Conservation (phyloP, 2,797 vertebrate genomes). For the Falco naumanni region DNA sequence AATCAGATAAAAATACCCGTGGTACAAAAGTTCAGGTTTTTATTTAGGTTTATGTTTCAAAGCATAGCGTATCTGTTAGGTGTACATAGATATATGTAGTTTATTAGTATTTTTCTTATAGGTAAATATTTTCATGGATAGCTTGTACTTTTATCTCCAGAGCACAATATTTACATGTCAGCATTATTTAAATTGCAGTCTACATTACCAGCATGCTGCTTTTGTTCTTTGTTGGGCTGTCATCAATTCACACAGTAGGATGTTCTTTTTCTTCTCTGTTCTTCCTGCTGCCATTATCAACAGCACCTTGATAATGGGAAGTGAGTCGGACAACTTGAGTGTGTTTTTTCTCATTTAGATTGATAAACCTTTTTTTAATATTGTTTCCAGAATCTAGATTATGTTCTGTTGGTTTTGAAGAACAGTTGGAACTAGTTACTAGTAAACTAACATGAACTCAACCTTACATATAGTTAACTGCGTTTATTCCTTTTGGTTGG, state of each 20-base stretch:
- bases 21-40: not conserved
- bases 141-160: slow-evolving; percentile 1
- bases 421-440: not conserved
- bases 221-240: slow-evolving; percentile 3
- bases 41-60: not conserved
- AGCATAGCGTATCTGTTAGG: not conserved
- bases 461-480: not conserved
- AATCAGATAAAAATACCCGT: not conserved
- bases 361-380: not conserved
- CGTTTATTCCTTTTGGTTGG: not conserved
- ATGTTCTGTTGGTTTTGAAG: not conserved
- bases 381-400: not conserved
- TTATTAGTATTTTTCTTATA: not conserved
- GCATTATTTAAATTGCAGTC: not conserved
- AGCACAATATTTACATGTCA: not conserved
- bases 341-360: not conserved
- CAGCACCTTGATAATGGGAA: not conserved
- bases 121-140: not conserved
- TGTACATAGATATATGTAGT: not conserved
- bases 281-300: not conserved
- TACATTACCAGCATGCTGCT: not conserved
- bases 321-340: not conserved
- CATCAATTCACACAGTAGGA: not conserved
- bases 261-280: not conserved
- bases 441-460: not conserved